Base-by-base conservation (phyloP, 2,888 invertebrate species). In the Amphipoea oculea region DNA sequence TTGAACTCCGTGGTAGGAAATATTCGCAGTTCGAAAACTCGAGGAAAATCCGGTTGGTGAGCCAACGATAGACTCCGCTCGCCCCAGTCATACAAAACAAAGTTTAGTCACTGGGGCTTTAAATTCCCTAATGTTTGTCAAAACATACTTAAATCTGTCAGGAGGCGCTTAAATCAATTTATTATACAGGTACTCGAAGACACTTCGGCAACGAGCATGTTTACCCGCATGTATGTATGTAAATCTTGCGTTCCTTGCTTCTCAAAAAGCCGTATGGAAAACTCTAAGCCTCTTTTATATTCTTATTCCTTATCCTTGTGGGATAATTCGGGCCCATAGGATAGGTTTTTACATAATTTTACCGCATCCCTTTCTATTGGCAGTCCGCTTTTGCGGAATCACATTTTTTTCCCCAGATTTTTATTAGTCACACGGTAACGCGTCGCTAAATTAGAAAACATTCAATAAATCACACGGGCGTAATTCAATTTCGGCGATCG, bases 271-370 rank as follows among this genome's bases (percentile, higher is more conserved):
- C 95, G 94, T 95, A 95, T 94, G 94, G 95, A 94, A 95, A 95
- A 95, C 95, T 95, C 95, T 94, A 95, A 96, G 95, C 95, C 95
- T 95, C 95, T 95, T 96, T 96, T 96, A 95, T 96, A 96, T 96
- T 96, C 95, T 95, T 94, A 94, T 94, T 96, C 94, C 94, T 95
- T 95, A 96, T 96, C 96, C 96, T 95, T 95, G 94, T 91, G 95
- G 95, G 95, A 96, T 96, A 96, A 96, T 96, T 96, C 95, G 93
- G 93, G 93, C 95, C 94, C 94, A 95, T 94, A 95, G 95, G 95
- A 96, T 94, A 95, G 96, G 95, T 95, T 96, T 96, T 96, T 95
- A 95, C 96, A 96, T 97, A 96, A 96, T 96, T 95, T 96, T 92
- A 91, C 94, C 92, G 92, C 93, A 94, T 95, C 94, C 94, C 93